A percentile compares a stretch with the other conserved stretches of the same genome.
phyloP scores from a whole-genome alignment of 2,113 vertebrate species.

The Ceuthmochares aereus region DNA sequence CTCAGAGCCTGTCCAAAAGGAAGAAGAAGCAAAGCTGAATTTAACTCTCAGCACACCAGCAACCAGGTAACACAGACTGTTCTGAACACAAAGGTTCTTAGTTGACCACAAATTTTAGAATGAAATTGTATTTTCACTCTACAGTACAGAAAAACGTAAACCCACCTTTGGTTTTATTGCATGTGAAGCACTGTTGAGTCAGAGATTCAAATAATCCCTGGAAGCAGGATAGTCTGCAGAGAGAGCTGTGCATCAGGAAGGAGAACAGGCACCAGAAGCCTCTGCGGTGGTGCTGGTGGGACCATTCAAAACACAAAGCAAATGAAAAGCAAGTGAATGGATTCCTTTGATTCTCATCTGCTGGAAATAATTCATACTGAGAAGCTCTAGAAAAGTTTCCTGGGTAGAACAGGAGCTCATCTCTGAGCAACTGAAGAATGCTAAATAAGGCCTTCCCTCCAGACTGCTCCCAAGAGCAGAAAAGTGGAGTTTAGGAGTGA shows the following conservation, averaged over 20 bases:
- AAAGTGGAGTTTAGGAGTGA: slow-evolving; percentile 29
- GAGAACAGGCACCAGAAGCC: neutral
- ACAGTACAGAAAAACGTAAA: neutral
- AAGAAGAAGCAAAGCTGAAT: neutral
- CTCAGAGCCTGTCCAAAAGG: neutral
- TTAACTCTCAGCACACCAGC: neutral
- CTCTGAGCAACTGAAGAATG: slow-evolving; percentile 33
- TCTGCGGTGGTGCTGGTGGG: neutral
- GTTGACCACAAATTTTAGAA: neutral
- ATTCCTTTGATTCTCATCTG: slow-evolving; percentile 20
- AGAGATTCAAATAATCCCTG: neutral
- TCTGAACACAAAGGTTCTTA: neutral
- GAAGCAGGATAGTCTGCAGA: neutral
- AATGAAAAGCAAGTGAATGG: slow-evolving; percentile 29
- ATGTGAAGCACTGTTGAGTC: neutral
- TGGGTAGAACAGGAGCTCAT: slow-evolving; percentile 31
- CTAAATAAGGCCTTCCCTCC: slow-evolving; percentile 36
- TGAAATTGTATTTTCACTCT: neutral
- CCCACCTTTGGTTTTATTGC: neutral
- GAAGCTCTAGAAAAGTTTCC: neutral
- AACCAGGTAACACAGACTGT: neutral
- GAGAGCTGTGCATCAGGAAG: neutral
- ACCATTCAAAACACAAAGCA: neutral
- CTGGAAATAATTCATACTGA: slow-evolving; percentile 21
- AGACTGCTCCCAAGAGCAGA: neutral